Evolutionary conservation across 2,797 vertebrate species (phyloP), one percentile per base, ranked within the genome.

Genomic region (Manis crassicaudata): DNA sequence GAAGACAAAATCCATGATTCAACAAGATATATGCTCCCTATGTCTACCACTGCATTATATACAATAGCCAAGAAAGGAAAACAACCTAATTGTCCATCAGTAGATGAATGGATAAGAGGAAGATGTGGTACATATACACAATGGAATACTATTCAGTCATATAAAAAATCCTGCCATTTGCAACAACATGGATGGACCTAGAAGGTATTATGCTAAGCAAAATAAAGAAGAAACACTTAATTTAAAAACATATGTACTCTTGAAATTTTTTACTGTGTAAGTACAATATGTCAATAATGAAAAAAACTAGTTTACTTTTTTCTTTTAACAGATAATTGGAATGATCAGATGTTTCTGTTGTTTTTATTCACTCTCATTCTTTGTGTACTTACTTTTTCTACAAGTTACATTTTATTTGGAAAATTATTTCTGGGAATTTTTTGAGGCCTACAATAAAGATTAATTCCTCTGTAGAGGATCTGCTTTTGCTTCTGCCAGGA

Each of bases 351-450:
- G 13, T 72, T 92, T 52, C 79, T 79, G 9, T 84, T 21, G 32
- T 52, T 82, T 83, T 89, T 84, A 32, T 46, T 89, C 72, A 88
- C 62, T 92, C 62, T 82, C 67, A 43, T 73, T 92, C 70, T 83
- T 79, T 52, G 29, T 62, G 29, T 46, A 43, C 32, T 82, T 87
- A 21, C 43, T 82, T 80, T 95, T 95, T 84, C 52, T 80, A 18
- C 62, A 32, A 77, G 63, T 35, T 70, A 11, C 56, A 32, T 63
- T 84, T 72, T 77, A 72, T 63, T 84, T 88, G 29, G 50, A 82
- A 95, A 83, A 92, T 75, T 75, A 68, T 65, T 73, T 81, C 62
- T 83, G 35, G 56, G 20, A 72, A n/a, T 63, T n/a, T 43, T 72
- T 85, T 72, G 56, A 85, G 40, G 46, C 16, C 85, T 72, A 73